Evolutionary conservation across 1,140 invertebrate species (phyloP), one percentile per base, ranked within the genome.

Genomic region (Lordiphosa stackelbergi): DNA sequence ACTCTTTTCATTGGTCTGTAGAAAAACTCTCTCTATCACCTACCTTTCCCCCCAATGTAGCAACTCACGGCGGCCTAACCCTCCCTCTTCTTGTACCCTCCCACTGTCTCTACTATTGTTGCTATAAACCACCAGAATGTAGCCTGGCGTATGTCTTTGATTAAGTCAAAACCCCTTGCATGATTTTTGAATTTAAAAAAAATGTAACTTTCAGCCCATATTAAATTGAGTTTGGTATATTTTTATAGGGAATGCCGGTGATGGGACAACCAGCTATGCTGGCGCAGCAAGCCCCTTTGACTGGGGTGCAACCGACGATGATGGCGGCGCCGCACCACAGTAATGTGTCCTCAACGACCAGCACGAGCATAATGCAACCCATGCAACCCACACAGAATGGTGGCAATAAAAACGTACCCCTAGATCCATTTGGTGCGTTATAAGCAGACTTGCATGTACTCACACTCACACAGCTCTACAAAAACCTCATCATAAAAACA

Each of bases 391-490:
- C 77, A 46, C 79, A 79, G 60, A 85, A 87, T 45, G 85, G 85
- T 49, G 66, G 65, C 53, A 85, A 85, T 70, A 86, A 87, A 69
- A 77, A 59, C 53, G 70, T 86, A 46, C 79, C 85, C 53, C 64
- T 87, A 38, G 86, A 88, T 85, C 86, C 85, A 62, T 88, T 88
- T 73, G 87, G 86, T 47, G 86, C 86, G 66, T 87, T 87, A 86
- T 87, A 87, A 87, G 69, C 69, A 54, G 64, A 41, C 66, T 62
- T 41, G 41, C 8, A 62, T 9, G 28, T 22, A 45, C 49, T 12
- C 37, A 66, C 22, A 46, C 45, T 54, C 53, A 56, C 59, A 57
- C 47, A 65, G 69, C 64, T 69, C 72, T 75, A 52, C 66, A 73
- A 81, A 59, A 77, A 83, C 77, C 77, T 83, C 77, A 81, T 75